Conservation (phyloP, 1,140 invertebrate species). For the Tetraneura akinire region DNA sequence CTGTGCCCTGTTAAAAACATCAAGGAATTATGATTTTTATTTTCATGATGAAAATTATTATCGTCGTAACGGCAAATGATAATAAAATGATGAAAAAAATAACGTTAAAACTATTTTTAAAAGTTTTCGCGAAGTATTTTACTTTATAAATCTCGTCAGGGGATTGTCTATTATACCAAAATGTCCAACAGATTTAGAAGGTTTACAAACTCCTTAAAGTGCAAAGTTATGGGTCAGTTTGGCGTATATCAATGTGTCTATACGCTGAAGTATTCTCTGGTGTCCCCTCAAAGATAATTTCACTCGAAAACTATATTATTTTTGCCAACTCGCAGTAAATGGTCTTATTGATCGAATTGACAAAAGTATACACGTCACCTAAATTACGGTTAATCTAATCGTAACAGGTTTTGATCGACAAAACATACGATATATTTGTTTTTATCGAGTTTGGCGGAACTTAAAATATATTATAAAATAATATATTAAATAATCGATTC, state of each 20-base stretch:
- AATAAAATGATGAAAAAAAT: not conserved
- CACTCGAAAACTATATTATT: constrained; percentile 25
- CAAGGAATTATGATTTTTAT: too few relatives aligned
- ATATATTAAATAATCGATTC: too few relatives aligned
- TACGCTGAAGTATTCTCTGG: too few relatives aligned
- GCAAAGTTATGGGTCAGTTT: constrained; percentile 33
- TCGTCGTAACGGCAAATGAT: not conserved
- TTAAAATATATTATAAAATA: too few relatives aligned
- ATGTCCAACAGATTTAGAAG: constrained; percentile 8
- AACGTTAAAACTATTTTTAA: not conserved
- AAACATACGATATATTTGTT: not conserved
- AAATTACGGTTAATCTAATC: not conserved
- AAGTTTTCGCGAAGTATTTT: constrained; percentile 16
- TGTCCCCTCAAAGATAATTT: constrained; percentile 21
- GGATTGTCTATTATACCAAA: constrained; percentile 32
- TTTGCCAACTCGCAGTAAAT: not conserved
- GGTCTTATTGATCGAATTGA: not conserved
- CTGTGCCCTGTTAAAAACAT: too few relatives aligned
- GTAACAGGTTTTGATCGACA: not conserved
- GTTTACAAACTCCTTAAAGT: constrained; percentile 12
- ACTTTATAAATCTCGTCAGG: constrained; percentile 25
- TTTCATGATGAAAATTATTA: not conserved
- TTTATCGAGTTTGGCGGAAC: not conserved
- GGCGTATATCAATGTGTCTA: constrained; percentile 18
- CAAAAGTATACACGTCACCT: not conserved